Evolutionary conservation across 2,888 invertebrate genomes (phyloP).

Genomic region (Luperina nickerlii): DNA sequence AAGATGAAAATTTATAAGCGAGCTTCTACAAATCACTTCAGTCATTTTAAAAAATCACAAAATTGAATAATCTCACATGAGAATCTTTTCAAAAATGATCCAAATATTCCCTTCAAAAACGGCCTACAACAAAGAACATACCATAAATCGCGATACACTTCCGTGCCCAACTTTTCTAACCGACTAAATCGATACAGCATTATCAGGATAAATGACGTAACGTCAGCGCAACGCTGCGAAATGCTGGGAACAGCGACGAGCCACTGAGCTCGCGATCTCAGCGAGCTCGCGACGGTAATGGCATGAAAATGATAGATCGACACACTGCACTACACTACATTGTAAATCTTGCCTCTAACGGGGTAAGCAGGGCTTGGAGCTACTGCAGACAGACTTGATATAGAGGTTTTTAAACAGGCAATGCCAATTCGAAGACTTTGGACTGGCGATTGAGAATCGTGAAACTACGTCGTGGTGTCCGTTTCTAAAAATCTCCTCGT

Average conservation of each 20-base stretch:
- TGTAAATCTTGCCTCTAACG: constrained; percentile 39
- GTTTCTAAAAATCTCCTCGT: not conserved
- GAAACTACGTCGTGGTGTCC: not conserved
- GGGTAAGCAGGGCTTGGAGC: constrained; percentile 11
- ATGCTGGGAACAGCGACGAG: constrained; percentile 35
- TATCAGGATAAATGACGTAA: constrained; percentile 59
- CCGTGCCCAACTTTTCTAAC: constrained; percentile 47
- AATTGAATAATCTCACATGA: not conserved
- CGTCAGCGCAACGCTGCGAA: constrained; percentile 44
- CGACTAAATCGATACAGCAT: constrained; percentile 46
- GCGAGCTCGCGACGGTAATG: constrained; percentile 74
- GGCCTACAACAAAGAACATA: constrained; percentile 23
- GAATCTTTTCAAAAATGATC: not conserved
- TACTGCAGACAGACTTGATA: not conserved
- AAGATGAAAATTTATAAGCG: not conserved
- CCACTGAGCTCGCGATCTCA: constrained; percentile 43
- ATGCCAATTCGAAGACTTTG: not conserved
- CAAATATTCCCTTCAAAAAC: not conserved
- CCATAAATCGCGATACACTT: constrained; percentile 43
- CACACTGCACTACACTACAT: constrained; percentile 58
- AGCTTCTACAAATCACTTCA: not conserved
- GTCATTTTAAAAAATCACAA: not conserved
- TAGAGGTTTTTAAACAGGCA: not conserved
- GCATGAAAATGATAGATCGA: constrained; percentile 82
- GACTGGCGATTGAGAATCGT: not conserved